Conservation (phyloP, 2,797 vertebrate genomes). For the Australoheros facetus region DNA sequence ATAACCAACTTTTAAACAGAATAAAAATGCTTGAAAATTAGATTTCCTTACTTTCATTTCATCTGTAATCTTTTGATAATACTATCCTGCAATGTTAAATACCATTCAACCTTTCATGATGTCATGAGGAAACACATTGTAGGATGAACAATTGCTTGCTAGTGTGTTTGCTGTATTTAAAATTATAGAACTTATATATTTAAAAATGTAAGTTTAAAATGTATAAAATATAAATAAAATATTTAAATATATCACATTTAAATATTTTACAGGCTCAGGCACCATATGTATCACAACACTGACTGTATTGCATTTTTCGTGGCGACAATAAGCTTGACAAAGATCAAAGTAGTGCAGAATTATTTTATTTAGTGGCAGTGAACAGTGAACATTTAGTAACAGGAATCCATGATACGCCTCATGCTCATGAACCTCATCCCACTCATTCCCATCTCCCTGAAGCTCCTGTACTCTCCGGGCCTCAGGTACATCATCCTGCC, state of each 20-base stretch:
- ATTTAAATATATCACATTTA: not conserved
- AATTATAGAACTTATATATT: not conserved
- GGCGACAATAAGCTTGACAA: not conserved
- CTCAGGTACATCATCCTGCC: no score
- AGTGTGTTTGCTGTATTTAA: not conserved
- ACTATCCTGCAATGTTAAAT: no score
- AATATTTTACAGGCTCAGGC: not conserved
- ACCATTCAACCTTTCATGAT: not conserved
- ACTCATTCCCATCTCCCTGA: no score
- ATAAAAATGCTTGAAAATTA: not conserved
- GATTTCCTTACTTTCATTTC: not conserved
- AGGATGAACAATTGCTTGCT: not conserved
- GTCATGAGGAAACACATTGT: no score
- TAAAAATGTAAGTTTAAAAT: no score
- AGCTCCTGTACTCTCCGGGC: no score
- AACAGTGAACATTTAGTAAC: constrained; percentile 10
- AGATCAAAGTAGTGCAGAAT: not conserved
- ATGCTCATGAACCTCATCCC: no score
- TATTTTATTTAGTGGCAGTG: constrained; percentile 33
- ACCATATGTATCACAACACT: not conserved
- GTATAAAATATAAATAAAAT: no score
- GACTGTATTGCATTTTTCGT: not conserved
- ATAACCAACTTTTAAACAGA: not conserved
- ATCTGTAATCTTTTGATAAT: not conserved
- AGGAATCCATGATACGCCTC: constrained; percentile 55